phyloP scores from a whole-genome alignment of 2,113 vertebrate species.

The Thamnophis sirtalis region DNA sequence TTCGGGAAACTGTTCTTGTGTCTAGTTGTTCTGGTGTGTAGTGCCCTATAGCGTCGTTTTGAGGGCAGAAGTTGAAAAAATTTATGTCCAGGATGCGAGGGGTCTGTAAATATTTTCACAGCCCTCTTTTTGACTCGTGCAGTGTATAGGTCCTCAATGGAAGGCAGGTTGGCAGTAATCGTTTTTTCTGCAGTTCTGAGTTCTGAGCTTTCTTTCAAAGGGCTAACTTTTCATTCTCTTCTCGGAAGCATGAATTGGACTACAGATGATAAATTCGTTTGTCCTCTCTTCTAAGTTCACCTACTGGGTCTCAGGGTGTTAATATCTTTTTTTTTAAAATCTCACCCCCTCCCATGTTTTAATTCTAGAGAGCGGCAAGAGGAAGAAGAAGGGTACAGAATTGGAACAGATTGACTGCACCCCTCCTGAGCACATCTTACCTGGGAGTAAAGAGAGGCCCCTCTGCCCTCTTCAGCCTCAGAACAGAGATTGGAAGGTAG shows the following conservation, averaged over 20 bases:
- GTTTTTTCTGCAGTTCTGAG: no score
- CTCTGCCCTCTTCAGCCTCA: constrained; percentile 92
- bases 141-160: no score
- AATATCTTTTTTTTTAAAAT: constrained; percentile 26
- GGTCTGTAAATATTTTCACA: no score
- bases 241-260: not conserved
- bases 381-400: constrained; percentile 91
- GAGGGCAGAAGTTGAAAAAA: no score
- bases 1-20: no score
- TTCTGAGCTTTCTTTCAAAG: not conserved
- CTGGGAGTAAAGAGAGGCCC: constrained; percentile 92
- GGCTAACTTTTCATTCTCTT: not conserved
- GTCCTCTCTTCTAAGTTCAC: not conserved
- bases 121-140: no score
- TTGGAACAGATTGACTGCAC: constrained; percentile 98
- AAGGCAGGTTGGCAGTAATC: no score
- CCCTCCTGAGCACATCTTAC: constrained; percentile 95
- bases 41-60: no score
- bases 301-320: not conserved
- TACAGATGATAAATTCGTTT: not conserved
- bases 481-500: constrained; percentile 97
- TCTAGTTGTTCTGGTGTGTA: no score
- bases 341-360: not conserved
- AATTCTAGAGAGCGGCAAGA: constrained; percentile 84
- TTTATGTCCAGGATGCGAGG: no score